These are phyloP conservation scores for Dipodomys stephensi DNA, from an alignment of 2,113 vertebrate species.

Conservation along the genomic window DNA sequence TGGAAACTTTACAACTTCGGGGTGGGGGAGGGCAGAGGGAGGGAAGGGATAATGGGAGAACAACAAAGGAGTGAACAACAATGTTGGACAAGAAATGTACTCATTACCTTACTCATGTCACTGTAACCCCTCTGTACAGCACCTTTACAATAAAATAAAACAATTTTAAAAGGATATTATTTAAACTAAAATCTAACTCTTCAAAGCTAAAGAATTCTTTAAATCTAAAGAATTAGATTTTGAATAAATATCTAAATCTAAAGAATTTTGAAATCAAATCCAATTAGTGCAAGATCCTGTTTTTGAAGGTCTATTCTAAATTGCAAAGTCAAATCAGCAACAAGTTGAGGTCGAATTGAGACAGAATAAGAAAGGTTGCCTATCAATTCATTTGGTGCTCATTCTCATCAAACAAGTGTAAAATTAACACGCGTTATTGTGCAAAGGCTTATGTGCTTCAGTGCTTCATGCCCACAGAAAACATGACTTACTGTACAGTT, in stretches of 20 bases:
- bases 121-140: no score
- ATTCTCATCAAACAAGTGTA: neutral
- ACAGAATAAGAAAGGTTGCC: neutral
- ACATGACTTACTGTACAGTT: neutral
- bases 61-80: no score
- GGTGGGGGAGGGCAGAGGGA: no score
- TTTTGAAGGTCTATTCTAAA: conserved; percentile 27
- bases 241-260: no score
- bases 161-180: no score
- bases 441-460: neutral
- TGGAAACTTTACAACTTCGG: no score
- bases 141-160: no score
- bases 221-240: neutral
- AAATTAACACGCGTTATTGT: neutral
- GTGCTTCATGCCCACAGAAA: neutral
- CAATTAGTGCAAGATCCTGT: neutral
- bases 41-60: no score
- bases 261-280: neutral
- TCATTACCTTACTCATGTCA: no score
- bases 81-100: no score
- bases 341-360: neutral
- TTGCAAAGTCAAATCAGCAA: neutral
- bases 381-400: neutral
- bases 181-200: no score
- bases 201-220: no score